These are phyloP conservation scores for Rhinoraja longicauda DNA, from an alignment of 2,797 vertebrate genomes.

Conservation along the genomic window DNA sequence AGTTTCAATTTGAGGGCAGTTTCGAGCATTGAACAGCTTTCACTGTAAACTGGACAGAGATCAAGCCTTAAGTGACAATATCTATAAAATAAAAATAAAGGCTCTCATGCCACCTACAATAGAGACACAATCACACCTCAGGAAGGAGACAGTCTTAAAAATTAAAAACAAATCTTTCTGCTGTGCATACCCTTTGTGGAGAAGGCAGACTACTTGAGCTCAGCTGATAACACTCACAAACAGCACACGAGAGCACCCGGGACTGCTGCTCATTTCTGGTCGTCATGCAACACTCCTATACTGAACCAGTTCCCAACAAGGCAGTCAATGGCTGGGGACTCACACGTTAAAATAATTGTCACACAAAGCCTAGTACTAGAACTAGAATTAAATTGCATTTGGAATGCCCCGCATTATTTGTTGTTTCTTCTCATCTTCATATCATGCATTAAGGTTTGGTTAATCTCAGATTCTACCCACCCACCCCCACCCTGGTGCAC, in stretches of 20 bases:
- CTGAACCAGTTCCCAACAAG: neutral
- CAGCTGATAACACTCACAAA: neutral
- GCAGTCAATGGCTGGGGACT: neutral
- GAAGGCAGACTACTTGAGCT: neutral
- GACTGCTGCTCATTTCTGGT: neutral
- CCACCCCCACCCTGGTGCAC: no score
- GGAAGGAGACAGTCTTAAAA: neutral
- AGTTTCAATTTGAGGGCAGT: slow-evolving; percentile 21
- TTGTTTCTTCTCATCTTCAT: neutral
- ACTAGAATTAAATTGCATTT: neutral
- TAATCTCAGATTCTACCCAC: neutral
- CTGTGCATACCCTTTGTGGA: neutral
- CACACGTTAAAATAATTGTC: neutral
- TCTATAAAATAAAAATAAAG: slow-evolving; percentile 1
- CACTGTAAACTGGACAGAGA: slow-evolving; percentile 18
- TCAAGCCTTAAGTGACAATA: neutral
- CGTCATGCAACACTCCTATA: neutral
- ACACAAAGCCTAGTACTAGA: neutral
- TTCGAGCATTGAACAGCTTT: slow-evolving; percentile 7
- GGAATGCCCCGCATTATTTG: neutral
- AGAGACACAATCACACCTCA: neutral
- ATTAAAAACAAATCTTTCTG: neutral
- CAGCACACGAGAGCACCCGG: neutral
- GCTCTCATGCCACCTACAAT: neutral
- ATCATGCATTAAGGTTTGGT: no score